Conservation (phyloP, 2,797 vertebrate genomes). For the Ctenosaura bakeri region DNA sequence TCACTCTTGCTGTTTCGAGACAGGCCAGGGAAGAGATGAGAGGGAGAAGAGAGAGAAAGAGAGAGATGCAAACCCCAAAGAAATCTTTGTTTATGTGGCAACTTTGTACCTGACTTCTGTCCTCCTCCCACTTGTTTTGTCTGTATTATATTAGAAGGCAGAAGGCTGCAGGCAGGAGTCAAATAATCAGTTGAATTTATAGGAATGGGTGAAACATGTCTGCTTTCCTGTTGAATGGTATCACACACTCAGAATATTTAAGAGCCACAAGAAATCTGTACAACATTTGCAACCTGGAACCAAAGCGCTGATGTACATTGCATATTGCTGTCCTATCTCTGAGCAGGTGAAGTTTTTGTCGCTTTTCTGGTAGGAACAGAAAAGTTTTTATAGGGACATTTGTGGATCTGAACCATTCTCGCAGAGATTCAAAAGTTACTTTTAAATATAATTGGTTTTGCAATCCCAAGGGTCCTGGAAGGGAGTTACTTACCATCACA, state of each 20-base stretch:
- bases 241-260: too few relatives aligned
- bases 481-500: too few relatives aligned
- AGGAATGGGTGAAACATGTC: fast-evolving
- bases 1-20: slow-evolving; percentile 70
- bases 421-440: too few relatives aligned
- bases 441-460: too few relatives aligned
- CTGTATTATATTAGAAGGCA: slow-evolving; percentile 19
- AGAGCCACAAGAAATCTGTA: not conserved
- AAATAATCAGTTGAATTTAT: not conserved
- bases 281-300: not conserved
- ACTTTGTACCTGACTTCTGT: slow-evolving; percentile 58
- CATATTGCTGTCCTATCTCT: not conserved
- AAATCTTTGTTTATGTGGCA: slow-evolving; percentile 50
- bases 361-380: too few relatives aligned
- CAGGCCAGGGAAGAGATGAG: slow-evolving; percentile 48
- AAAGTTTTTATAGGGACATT: too few relatives aligned
- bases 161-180: slow-evolving; percentile 10
- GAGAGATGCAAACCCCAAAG: slow-evolving; percentile 26
- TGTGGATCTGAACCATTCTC: too few relatives aligned
- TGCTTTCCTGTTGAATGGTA: not conserved
- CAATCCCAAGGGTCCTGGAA: too few relatives aligned
- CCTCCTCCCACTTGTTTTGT: slow-evolving; percentile 52
- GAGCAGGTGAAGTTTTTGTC: too few relatives aligned
- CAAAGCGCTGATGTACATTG: not conserved
- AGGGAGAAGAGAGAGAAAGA: slow-evolving; percentile 39